Conservation (phyloP, 2,113 vertebrate species). For the Glaucomys volans region DNA sequence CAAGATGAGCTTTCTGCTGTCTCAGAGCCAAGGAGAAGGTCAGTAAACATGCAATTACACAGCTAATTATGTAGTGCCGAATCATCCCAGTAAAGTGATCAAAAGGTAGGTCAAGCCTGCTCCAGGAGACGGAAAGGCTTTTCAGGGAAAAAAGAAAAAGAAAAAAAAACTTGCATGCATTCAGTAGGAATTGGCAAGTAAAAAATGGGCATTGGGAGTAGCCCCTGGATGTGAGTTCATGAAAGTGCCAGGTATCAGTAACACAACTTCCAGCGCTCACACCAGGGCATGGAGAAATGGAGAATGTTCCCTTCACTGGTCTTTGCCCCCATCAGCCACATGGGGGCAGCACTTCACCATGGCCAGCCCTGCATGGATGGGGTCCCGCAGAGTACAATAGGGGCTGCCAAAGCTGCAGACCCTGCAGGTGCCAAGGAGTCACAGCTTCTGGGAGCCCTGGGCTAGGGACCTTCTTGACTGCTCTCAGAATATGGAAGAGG, state of each 20-base stretch:
- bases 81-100: not conserved
- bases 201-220: not conserved
- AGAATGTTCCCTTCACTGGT: fast-evolving
- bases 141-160: not conserved
- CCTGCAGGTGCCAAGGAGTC: not conserved
- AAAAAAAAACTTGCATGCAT: not conserved
- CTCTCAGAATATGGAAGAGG: not conserved
- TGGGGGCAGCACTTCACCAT: constrained; percentile 50
- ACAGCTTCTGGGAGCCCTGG: fast-evolving
- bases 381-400: fast-evolving
- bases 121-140: not conserved
- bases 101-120: not conserved
- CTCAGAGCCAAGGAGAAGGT: not conserved
- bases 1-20: not conserved
- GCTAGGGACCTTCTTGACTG: not conserved
- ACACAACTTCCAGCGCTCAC: fast-evolving
- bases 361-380: fast-evolving
- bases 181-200: not conserved
- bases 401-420: not conserved
- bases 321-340: not conserved
- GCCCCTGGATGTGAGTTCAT: not conserved
- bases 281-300: not conserved
- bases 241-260: not conserved
- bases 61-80: not conserved
- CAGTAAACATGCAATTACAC: not conserved